Base-by-base conservation (phyloP, 2,888 invertebrate genomes). In the Nysson spinosus region DNA sequence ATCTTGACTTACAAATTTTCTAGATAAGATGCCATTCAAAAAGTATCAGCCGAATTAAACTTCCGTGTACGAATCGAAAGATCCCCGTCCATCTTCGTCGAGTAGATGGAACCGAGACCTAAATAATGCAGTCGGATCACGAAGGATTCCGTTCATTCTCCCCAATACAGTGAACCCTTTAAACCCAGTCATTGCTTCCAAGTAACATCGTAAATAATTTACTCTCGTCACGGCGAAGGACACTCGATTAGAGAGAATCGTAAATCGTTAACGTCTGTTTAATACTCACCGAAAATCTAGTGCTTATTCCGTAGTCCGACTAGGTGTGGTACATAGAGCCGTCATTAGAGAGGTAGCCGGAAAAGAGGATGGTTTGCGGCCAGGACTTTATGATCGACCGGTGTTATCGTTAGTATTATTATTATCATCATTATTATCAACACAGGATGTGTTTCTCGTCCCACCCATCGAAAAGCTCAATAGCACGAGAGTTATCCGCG, bases 321-420 rank as follows among this genome's bases (percentile, higher is more conserved):
- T n/a, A n/a, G 34, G 42, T 19, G 43, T 17, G n/a, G 30, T 11
- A 2, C 26, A 47, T 16, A 11, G 19, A 60, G 6, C 5, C 44
- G 47, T 67, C 52, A 56, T 61, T 52, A 51, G 49, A 68, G 26
- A 30, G 32, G 11, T 28, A 30, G 30, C 32, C 42, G 19, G 34
- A 49, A 57, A n/a, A n/a, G n/a, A n/a, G n/a, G n/a, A 49, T 26
- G 47, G 37, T 14, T 17, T 9, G 26, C 42, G 34, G 43, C 60
- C 22, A 19, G 42, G 47, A 44, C 37, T 63, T 69, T 51, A 39
- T 35, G 69, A 69, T 69, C 69, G 69, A 69, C 69, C 69, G 30
- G 26, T 19, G 22, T 54, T 44, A 11, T 35, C 44, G 24, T 34
- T 19, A 28, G 11, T 28, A 20, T 34, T 24, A 19, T 32, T 40